Percentiles rank a stretch among this genome's conserved stretches.
Evolutionary conservation across 2,888 invertebrate species (phyloP).

Genomic region (Diarsia dahlii): DNA sequence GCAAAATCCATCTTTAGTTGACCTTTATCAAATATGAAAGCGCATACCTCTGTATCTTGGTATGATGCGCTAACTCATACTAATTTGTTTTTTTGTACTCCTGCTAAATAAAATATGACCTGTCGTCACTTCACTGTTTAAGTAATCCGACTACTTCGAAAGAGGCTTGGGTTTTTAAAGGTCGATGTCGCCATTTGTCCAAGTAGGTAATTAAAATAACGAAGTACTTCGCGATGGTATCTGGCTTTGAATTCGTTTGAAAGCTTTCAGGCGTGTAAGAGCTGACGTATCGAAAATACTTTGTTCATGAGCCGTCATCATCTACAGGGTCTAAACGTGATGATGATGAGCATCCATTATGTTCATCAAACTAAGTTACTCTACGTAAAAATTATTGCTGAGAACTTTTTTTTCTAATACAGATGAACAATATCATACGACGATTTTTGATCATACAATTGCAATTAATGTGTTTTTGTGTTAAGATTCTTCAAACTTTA

Average conservation of each 20-base stretch:
- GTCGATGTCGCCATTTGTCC: neutral
- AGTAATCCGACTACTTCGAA: conserved; percentile 24
- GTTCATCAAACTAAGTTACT: no score
- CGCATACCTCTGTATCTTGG: conserved; percentile 33
- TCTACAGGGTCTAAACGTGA: no score
- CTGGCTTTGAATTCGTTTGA: neutral
- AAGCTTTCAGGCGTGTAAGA: neutral
- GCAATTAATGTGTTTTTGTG: neutral
- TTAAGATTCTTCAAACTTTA: neutral
- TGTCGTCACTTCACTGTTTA: conserved; percentile 22
- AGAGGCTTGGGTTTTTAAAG: conserved; percentile 3
- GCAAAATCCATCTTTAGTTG: conserved; percentile 42
- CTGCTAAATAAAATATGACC: conserved; percentile 31
- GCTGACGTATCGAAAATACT: neutral
- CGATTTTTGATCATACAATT: neutral
- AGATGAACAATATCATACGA: neutral
- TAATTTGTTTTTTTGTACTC: conserved; percentile 47
- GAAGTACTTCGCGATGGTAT: neutral
- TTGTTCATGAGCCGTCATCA: neutral
- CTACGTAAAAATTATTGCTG: no score
- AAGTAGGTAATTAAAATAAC: neutral
- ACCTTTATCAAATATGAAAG: conserved; percentile 57
- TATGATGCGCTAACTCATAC: conserved; percentile 45
- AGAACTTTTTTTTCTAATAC: no score
- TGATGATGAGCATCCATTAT: no score